phyloP scores from a whole-genome alignment of 2,888 invertebrate species.

The Eucera pruinosa region DNA sequence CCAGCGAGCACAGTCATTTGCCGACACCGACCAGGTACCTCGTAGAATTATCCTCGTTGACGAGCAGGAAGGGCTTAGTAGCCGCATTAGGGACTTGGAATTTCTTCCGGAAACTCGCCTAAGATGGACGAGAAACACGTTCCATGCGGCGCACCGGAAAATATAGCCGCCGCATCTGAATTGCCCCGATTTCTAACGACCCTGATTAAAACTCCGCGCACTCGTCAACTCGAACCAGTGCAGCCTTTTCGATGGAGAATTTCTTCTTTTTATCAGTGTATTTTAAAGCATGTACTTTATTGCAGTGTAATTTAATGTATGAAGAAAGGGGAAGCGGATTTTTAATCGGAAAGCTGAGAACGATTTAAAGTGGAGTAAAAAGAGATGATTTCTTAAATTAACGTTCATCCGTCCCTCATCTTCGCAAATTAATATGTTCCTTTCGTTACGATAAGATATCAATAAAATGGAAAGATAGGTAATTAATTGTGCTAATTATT shows the following conservation, averaged over 20 bases:
- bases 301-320: too few relatives aligned
- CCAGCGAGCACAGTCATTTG: slow-evolving; percentile 55
- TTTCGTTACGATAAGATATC: too few relatives aligned
- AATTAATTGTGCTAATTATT: too few relatives aligned
- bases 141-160: not conserved
- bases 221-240: not conserved
- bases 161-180: not conserved
- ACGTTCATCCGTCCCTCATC: too few relatives aligned
- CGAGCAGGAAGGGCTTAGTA: slow-evolving; percentile 41
- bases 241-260: too few relatives aligned
- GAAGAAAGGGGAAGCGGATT: not conserved
- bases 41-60: slow-evolving; percentile 46
- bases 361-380: not conserved
- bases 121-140: slow-evolving; percentile 31
- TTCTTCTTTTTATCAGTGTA: too few relatives aligned
- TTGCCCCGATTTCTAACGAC: slow-evolving; percentile 35
- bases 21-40: slow-evolving; percentile 28
- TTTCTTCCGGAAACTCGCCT: slow-evolving; percentile 42
- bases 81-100: slow-evolving; percentile 42
- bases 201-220: slow-evolving; percentile 44
- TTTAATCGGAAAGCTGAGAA: not conserved
- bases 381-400: too few relatives aligned
- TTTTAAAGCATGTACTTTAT: too few relatives aligned
- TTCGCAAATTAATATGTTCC: too few relatives aligned
- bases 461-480: too few relatives aligned